Evolutionary conservation across 2,113 vertebrate species (phyloP).

Genomic region (Pangasianodon hypophthalmus): DNA sequence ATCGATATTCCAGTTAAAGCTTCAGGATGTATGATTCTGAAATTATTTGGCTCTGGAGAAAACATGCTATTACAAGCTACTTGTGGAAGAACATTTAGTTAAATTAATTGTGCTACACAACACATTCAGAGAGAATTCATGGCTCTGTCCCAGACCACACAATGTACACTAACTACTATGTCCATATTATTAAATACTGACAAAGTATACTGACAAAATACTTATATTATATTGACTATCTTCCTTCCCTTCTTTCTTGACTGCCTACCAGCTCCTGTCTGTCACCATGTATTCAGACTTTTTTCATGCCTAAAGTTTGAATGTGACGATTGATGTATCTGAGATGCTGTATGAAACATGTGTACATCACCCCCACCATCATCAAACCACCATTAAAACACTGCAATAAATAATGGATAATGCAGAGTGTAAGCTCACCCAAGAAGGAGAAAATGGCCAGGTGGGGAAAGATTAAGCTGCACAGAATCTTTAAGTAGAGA

Average conservation of each 20-base stretch:
- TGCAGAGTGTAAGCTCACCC: slow-evolving; percentile 75
- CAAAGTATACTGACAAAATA: background rate
- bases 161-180: background rate
- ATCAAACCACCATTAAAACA: slow-evolving; percentile 4
- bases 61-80: background rate
- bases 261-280: background rate
- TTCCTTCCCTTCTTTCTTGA: background rate
- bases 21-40: no score
- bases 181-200: background rate
- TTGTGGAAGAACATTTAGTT: background rate
- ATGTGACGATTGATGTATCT: background rate
- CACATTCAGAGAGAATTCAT: background rate
- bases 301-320: background rate
- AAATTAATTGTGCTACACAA: background rate
- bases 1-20: background rate
- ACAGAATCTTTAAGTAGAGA: slow-evolving; percentile 87
- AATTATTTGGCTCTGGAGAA: background rate
- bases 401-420: background rate
- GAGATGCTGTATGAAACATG: background rate
- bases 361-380: background rate
- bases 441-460: slow-evolving; percentile 91
- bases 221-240: background rate
- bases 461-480: slow-evolving; percentile 89
- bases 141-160: background rate
- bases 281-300: background rate